Evolutionary conservation across 1,140 invertebrate genomes (phyloP).

Genomic region (Lasaia peninsularis): DNA sequence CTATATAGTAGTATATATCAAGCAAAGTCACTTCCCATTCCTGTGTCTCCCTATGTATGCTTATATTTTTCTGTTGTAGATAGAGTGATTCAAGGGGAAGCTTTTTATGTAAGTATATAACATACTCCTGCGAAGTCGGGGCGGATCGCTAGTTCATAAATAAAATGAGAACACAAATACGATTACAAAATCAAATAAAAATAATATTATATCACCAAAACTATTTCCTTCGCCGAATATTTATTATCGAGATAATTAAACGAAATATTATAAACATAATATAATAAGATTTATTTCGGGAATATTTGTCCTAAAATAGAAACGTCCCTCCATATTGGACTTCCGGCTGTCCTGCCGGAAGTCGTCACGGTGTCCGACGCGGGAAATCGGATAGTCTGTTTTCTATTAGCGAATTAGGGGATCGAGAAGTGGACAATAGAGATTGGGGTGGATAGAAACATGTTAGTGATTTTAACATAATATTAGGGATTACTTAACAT

Average conservation of each 20-base stretch:
- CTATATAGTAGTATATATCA: no score
- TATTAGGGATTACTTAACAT: constrained; percentile 34
- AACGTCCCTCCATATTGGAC: constrained; percentile 34
- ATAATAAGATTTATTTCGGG: background rate
- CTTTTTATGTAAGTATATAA: no score
- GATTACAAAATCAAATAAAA: no score
- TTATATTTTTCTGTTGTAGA: no score
- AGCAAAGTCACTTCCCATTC: no score
- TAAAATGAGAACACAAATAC: no score
- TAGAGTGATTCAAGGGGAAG: no score
- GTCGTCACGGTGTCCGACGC: constrained; percentile 50
- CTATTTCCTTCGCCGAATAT: background rate
- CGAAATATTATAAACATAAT: background rate
- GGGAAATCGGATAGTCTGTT: constrained; percentile 59
- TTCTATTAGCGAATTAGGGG: constrained; percentile 70
- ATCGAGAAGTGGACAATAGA: constrained; percentile 31
- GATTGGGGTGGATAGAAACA: constrained; percentile 18
- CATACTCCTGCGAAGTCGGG: no score
- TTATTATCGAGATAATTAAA: background rate
- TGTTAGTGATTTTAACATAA: constrained; percentile 44
- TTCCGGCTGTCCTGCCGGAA: constrained; percentile 46
- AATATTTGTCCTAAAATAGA: constrained; percentile 20
- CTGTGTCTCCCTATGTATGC: no score
- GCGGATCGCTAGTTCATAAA: no score
- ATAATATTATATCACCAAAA: no score